Percentiles rank a stretch among this genome's conserved stretches.
Conservation (phyloP, 2,888 invertebrate species). For the Chalcis sispes region DNA sequence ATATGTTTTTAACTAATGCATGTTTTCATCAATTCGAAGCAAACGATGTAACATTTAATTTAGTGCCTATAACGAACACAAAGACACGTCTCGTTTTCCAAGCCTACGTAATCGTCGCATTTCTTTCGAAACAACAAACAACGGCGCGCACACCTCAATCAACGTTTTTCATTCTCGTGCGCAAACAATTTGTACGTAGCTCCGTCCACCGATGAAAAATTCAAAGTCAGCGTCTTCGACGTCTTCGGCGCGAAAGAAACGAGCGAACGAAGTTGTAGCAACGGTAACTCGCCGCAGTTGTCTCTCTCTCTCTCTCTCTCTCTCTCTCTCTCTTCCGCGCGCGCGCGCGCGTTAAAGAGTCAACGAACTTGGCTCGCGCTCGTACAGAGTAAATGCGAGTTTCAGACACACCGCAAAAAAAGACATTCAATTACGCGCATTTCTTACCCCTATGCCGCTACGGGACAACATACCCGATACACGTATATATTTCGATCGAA, state of each 20-base stretch:
- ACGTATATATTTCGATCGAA: background rate
- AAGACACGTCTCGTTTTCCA: too few species aligned
- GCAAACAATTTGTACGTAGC: conserved; percentile 24
- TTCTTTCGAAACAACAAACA: background rate
- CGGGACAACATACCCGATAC: background rate
- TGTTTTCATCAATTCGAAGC: too few species aligned
- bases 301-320: background rate
- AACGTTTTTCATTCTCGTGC: background rate
- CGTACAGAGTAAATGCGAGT: background rate
- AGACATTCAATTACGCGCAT: conserved; percentile 53
- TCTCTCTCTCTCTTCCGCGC: too few species aligned
- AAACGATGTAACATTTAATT: too few species aligned
- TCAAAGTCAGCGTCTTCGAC: background rate
- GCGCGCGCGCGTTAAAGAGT: conserved; percentile 15
- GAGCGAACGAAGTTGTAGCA: too few species aligned
- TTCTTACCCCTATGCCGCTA: background rate
- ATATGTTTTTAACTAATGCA: too few species aligned
- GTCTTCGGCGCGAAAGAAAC: background rate
- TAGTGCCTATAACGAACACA: too few species aligned
- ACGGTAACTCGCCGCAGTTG: background rate
- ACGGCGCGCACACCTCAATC: background rate
- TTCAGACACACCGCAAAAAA: conserved; percentile 46
- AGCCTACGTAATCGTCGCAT: too few species aligned
- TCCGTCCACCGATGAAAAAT: background rate
- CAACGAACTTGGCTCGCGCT: conserved; percentile 27